Conservation (phyloP, 2,888 invertebrate genomes). For the Chouioia cunea region DNA sequence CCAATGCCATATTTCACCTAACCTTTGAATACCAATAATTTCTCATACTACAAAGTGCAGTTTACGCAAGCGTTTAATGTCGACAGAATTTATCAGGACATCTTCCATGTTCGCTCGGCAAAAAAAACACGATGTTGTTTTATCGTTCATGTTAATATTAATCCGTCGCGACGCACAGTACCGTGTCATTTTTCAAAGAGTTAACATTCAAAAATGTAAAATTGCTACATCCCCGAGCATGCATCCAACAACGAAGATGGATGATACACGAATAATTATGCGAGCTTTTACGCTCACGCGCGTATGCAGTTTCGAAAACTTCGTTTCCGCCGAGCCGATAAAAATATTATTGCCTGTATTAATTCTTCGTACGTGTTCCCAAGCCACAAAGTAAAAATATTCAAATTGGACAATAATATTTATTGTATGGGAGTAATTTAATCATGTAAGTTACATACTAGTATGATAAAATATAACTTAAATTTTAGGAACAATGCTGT, state of each 20-base stretch:
- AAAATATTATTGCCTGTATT: conserved; percentile 30
- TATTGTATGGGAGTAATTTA: no score
- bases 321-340: conserved; percentile 16
- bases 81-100: conserved; percentile 36
- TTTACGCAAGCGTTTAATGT: conserved; percentile 42
- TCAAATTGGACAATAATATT: no score
- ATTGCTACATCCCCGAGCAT: not conserved
- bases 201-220: conserved; percentile 33
- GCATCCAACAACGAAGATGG: conserved; percentile 32
- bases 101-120: not conserved
- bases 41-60: conserved; percentile 41
- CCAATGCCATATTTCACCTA: conserved; percentile 24
- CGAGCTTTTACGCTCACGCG: conserved; percentile 9
- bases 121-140: conserved; percentile 34
- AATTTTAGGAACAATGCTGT: no score
- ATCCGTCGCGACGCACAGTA: conserved; percentile 23
- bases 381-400: not conserved
- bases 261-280: conserved; percentile 43
- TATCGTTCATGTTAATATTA: conserved; percentile 43
- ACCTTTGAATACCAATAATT: conserved; percentile 35
- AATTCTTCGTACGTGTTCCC: conserved; percentile 14
- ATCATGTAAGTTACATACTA: no score
- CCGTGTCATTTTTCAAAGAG: conserved; percentile 36
- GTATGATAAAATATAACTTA: no score
- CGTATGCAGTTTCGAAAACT: conserved; percentile 12